phyloP scores from a whole-genome alignment of 1,140 invertebrate species.

The Helicorthomorpha holstii region DNA sequence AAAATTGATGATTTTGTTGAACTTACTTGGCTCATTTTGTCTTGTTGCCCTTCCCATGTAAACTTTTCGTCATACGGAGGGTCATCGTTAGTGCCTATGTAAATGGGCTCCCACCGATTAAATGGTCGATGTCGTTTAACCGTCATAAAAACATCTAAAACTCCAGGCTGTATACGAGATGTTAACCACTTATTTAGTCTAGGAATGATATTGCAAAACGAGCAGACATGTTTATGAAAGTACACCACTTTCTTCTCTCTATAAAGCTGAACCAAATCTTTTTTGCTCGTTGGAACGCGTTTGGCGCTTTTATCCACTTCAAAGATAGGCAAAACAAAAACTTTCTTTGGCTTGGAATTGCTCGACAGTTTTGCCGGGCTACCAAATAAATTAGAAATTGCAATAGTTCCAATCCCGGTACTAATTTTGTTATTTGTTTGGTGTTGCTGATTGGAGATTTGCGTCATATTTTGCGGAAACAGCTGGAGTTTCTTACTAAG shows the following conservation, averaged over 20 bases:
- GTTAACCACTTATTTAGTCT: slow-evolving; percentile 47
- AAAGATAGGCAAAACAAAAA: slow-evolving; percentile 34
- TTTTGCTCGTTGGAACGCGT: slow-evolving; percentile 25
- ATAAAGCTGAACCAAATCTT: slow-evolving; percentile 28
- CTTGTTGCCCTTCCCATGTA: slow-evolving; percentile 63
- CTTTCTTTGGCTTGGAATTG: slow-evolving; percentile 22
- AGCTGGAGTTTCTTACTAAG: slow-evolving; percentile 5
- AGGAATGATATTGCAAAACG: slow-evolving; percentile 60
- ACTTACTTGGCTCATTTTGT: slow-evolving; percentile 72
- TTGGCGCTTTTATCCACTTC: slow-evolving; percentile 46
- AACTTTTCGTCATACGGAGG: slow-evolving; percentile 61
- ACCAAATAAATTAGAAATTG: not conserved
- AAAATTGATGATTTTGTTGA: not conserved
- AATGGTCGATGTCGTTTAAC: slow-evolving; percentile 47
- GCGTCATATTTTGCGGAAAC: slow-evolving; percentile 29
- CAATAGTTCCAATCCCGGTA: slow-evolving; percentile 36
- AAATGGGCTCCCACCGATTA: slow-evolving; percentile 65
- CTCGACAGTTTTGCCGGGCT: slow-evolving; percentile 11
- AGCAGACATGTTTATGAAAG: slow-evolving; percentile 41
- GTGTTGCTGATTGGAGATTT: slow-evolving; percentile 39
- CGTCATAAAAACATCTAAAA: slow-evolving; percentile 36
- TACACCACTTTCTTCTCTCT: slow-evolving; percentile 27
- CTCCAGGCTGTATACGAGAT: slow-evolving; percentile 5
- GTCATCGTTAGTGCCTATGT: slow-evolving; percentile 57
- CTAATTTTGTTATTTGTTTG: slow-evolving; percentile 42